Conservation (phyloP, 2,888 invertebrate species). For the Nezara viridula region DNA sequence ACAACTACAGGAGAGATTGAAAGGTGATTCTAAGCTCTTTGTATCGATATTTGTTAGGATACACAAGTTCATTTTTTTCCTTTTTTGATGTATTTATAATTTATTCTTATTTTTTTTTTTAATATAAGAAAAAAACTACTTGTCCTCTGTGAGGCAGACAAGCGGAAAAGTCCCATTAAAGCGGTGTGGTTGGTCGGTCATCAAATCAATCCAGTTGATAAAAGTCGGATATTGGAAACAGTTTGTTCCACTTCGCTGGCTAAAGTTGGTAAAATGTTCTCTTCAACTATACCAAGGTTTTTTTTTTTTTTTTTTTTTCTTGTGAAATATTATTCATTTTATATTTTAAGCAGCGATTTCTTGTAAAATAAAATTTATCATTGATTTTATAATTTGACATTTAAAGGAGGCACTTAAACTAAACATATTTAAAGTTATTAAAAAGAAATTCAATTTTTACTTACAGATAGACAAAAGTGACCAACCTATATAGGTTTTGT, state of each 20-base stretch:
- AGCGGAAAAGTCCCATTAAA: slow-evolving; percentile 25
- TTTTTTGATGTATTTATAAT: background rate
- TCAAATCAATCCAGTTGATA: slow-evolving; percentile 27
- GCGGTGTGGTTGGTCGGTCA: background rate
- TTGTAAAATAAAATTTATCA: background rate
- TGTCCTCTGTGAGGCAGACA: background rate
- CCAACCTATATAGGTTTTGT: too few species aligned
- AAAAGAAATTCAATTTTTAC: too few species aligned
- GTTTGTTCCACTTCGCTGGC: background rate
- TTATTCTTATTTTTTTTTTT: background rate
- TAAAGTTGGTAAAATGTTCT: background rate
- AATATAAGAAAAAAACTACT: background rate
- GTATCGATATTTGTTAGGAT: too few species aligned
- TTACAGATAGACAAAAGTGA: too few species aligned
- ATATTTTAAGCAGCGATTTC: background rate
- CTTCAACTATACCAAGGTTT: background rate
- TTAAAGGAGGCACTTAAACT: too few species aligned
- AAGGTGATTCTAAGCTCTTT: too few species aligned
- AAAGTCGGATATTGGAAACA: slow-evolving; percentile 37
- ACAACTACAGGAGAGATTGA: too few species aligned
- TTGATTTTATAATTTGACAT: background rate
- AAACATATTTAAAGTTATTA: too few species aligned
- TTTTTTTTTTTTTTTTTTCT: background rate
- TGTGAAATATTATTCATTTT: background rate
- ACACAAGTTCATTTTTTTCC: too few species aligned